These are phyloP conservation scores for Ophiodon elongatus DNA, from an alignment of 2,113 vertebrate species.

Conservation along the genomic window DNA sequence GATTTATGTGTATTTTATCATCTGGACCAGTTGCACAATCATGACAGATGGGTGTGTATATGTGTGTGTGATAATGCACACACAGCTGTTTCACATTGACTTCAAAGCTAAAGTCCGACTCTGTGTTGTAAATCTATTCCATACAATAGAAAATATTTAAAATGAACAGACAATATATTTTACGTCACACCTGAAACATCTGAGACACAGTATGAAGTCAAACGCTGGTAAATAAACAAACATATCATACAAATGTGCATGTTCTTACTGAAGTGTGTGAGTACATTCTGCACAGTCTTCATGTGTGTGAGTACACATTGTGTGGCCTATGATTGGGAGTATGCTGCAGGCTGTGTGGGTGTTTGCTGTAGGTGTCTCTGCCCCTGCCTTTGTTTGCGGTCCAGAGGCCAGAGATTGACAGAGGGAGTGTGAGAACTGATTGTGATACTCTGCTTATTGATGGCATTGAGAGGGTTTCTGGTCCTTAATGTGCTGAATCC, in stretches of 20 bases:
- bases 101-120: conserved; percentile 53
- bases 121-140: conserved; percentile 5
- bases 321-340: conserved; percentile 21
- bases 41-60: conserved; percentile 54
- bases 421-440: conserved; percentile 39
- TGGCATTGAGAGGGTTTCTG: neutral
- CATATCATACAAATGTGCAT: neutral
- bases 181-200: neutral
- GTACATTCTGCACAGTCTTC: neutral
- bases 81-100: conserved; percentile 73
- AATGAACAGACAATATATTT: neutral
- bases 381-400: conserved; percentile 60
- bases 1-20: conserved; percentile 60
- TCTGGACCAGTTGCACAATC: conserved; percentile 61
- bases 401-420: conserved; percentile 25
- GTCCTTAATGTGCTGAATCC: neutral
- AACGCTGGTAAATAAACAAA: conserved; percentile 15
- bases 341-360: conserved; percentile 44
- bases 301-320: neutral
- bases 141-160: conserved; percentile 18
- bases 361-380: conserved; percentile 69
- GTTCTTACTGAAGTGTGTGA: neutral
- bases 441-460: neutral
- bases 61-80: conserved; percentile 42
- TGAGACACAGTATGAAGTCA: conserved; percentile 20